Evolutionary conservation across 1,140 invertebrate species (phyloP).

Genomic region (Bombyx mandarina): DNA sequence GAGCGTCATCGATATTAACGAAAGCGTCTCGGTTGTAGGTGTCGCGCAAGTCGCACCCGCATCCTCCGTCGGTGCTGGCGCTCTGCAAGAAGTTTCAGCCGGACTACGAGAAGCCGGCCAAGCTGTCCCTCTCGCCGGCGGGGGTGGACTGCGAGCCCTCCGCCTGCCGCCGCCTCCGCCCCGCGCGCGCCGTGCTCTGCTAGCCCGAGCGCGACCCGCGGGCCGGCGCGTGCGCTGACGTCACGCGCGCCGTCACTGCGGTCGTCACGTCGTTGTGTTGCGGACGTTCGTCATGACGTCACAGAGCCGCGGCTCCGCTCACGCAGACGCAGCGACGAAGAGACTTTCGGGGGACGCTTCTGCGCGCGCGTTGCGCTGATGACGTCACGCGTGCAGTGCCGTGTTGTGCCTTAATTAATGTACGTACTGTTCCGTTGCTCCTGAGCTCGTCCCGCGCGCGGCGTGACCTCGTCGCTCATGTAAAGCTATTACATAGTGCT

Average conservation of each 20-base stretch:
- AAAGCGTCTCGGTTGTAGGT: constrained; percentile 25
- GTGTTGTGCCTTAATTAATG: neutral
- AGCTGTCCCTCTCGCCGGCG: constrained; percentile 25
- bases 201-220: constrained; percentile 7
- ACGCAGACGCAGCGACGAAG: neutral
- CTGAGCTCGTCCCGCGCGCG: too few species aligned
- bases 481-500: constrained; percentile 2
- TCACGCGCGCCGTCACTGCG: constrained; percentile 1
- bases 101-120: constrained; percentile 61
- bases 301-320: constrained; percentile 27
- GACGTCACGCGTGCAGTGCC: neutral
- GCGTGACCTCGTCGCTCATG: too few species aligned
- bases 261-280: neutral
- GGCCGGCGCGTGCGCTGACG: constrained; percentile 3
- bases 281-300: constrained; percentile 3
- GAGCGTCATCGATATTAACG: too few species aligned
- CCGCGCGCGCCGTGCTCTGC: constrained; percentile 28
- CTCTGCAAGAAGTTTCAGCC: constrained; percentile 69
- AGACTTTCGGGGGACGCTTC: constrained; percentile 12
- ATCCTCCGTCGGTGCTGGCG: constrained; percentile 61
- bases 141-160: constrained; percentile 12
- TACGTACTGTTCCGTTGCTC: too few species aligned
- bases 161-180: constrained; percentile 21
- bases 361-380: constrained; percentile 35
- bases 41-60: constrained; percentile 57